Base-by-base conservation (phyloP, 2,888 invertebrate species). In the Galerucella calmariensis region DNA sequence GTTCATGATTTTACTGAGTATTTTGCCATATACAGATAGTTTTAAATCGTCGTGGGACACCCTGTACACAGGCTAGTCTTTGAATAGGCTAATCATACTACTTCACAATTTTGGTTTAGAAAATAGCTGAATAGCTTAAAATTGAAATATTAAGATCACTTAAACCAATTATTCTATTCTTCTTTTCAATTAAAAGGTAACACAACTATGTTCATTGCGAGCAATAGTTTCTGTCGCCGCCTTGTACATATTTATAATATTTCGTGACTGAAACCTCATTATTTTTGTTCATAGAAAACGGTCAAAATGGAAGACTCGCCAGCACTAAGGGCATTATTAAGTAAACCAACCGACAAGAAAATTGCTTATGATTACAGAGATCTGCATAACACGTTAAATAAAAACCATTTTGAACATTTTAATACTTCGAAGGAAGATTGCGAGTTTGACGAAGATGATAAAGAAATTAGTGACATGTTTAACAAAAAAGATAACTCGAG, bases 321-420 rank as follows among this genome's bases (percentile, higher is more conserved):
- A 14, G 91, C 91, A 59, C 84, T 92, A 24, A 88, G 92, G 79
- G 90, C 92, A 0, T 83, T 92, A 68, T 85, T 92, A 72, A 90
- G 89, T 65, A 82, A 81, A 75, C 84, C 85, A 9, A 77, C 73
- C 67, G 80, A 80, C 74, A 73, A 87, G 85, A 84, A 88, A 85
- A 78, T 80, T 80, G 56, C 82, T 82, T 78, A 84, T 86, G 79
- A 83, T 84, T 85, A 88, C 84, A 69, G 51, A 11, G 73, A 79
- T 74, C 76, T 81, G 59, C 56, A 72, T 59, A 72, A 72, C 66
- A 20, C 58, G 44, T 86, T 75, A 66, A 76, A 66, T 35, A 72
- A 69, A 27, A 81, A 85, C 74, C 84, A 82, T 84, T 82, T 85
- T 79, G 87, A 76, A 70, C 77, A 76, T 53, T 75, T 74, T 46